These are phyloP conservation scores for Gallinago media DNA, from an alignment of 2,113 vertebrate genomes.

Conservation along the genomic window DNA sequence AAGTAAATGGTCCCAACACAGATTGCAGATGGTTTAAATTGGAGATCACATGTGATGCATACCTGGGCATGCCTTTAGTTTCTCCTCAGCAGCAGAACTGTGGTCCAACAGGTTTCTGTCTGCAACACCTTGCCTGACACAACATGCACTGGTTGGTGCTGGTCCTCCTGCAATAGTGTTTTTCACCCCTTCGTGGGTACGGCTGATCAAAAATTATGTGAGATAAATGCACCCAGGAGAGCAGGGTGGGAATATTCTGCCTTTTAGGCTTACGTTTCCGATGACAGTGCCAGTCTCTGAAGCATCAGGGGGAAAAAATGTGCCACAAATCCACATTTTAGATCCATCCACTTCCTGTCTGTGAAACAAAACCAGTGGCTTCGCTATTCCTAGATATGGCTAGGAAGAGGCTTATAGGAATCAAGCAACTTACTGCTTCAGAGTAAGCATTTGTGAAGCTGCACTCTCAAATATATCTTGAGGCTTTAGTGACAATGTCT, in stretches of 20 bases:
- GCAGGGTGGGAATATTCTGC: neutral
- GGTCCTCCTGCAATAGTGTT: rapidly evolving
- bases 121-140: neutral
- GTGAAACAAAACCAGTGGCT: neutral
- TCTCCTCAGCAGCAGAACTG: neutral
- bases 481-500: neutral
- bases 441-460: neutral
- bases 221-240: neutral
- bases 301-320: neutral
- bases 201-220: neutral
- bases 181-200: neutral
- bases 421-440: neutral
- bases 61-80: neutral
- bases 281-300: neutral
- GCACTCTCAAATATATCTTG: neutral
- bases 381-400: neutral
- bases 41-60: neutral
- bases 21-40: neutral
- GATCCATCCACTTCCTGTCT: neutral
- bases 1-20: neutral
- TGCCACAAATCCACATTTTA: neutral
- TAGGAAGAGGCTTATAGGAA: neutral
- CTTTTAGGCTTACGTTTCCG: neutral
- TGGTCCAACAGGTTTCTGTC: neutral
- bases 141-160: neutral